Conservation (phyloP, 2,888 invertebrate genomes). For the Eupithecia inturbata region DNA sequence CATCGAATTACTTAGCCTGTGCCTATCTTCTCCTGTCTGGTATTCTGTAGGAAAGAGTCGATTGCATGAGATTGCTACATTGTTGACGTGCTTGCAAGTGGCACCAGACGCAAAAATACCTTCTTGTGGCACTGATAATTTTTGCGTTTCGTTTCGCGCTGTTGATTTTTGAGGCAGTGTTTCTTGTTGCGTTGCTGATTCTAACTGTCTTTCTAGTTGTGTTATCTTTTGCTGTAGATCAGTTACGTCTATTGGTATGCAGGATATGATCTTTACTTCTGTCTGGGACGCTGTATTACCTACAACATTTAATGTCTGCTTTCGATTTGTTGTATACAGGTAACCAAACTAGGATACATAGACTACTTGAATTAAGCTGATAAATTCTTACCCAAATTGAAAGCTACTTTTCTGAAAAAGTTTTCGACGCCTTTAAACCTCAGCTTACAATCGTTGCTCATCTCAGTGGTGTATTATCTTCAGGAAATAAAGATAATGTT, state of each 20-base stretch:
- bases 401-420: conserved; percentile 71
- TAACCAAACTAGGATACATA: neutral
- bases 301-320: conserved; percentile 47
- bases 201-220: conserved; percentile 64
- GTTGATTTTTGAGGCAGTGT: conserved; percentile 5
- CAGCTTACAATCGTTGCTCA: conserved; percentile 55
- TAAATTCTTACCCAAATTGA: conserved; percentile 64
- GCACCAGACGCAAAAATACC: neutral
- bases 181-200: conserved; percentile 37
- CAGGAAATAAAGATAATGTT: conserved; percentile 6
- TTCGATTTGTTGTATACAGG: neutral
- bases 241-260: conserved; percentile 78
- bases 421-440: conserved; percentile 74
- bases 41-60: neutral
- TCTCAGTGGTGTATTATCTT: conserved; percentile 32
- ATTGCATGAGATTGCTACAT: conserved; percentile 8
- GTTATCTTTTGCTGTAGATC: conserved; percentile 74
- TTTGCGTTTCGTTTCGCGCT: conserved; percentile 7
- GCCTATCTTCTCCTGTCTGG: neutral
- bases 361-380: neutral
- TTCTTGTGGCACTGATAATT: neutral
- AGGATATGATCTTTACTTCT: conserved; percentile 79
- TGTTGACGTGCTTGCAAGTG: neutral
- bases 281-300: conserved; percentile 76
- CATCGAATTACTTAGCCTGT: neutral